Evolutionary conservation across 2,113 vertebrate species (phyloP), one percentile per base, ranked within the genome.

Genomic region (Sus scrofa): DNA sequence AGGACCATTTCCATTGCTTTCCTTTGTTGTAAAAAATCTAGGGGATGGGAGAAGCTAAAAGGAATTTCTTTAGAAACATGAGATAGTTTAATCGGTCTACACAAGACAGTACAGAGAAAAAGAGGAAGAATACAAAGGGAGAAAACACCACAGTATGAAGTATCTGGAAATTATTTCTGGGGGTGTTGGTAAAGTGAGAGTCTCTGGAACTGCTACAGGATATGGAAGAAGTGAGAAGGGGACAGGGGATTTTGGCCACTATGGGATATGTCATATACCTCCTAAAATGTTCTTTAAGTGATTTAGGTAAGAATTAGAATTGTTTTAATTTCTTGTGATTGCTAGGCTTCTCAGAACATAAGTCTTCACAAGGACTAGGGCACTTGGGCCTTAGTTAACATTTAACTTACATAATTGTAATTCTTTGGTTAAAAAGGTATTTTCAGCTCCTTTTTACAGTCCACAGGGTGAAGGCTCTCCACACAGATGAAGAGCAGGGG

Each of bases 21-120:
- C 54, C 68, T 65, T 62, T 75, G 52, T 56, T 90, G 14, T 34
- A 75, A 89, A 63, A 86, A 90, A 89, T 79, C 71, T 39, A 93
- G 39, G 16, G 5, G 13, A 56, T 86, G 14, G 24, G 71, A 52
- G 63, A 95, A 85, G 26, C 30, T 65, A 18, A 91, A 84, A 92
- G 8, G 30, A 52, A 63, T 7, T n/a, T 39, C 20, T 71, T 90
- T 54, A 68, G 19, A 50, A 63, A 14, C 37, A 30, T 11, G 30
- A 77, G 8, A 30, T 6, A 37, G 7, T 60, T 70, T 82, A 71
- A 63, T 27, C 60, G 67, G 37, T 71, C 79, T 56, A n/a, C 18
- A 79, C 39, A 75, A 37, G 34, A 37, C 71, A 77, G 18, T 75
- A 56, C 3, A 79, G 27, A 74, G 20, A 18, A 1, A 60, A 34